Evolutionary conservation across 2,113 vertebrate species (phyloP).

Genomic region (Toxotes jaculatrix): DNA sequence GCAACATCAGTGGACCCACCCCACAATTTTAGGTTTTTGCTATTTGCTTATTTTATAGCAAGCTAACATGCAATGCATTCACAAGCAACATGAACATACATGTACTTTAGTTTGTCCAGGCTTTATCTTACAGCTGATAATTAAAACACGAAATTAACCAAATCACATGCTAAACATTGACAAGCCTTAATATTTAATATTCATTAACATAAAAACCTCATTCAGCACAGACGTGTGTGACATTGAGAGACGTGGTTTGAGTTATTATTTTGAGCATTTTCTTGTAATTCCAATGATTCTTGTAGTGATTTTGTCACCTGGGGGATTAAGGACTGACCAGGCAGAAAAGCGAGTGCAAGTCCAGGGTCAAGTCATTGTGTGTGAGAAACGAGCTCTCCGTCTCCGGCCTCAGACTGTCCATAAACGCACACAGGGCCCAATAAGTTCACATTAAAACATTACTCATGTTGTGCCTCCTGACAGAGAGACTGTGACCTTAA

Average conservation of each 20-base stretch:
- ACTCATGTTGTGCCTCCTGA: constrained; percentile 66
- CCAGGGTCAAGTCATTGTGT: constrained; percentile 40
- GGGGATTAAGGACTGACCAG: constrained; percentile 12
- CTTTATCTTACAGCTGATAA: not conserved
- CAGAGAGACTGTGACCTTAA: constrained; percentile 67
- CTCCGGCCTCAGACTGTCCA: constrained; percentile 45
- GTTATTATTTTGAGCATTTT: not conserved
- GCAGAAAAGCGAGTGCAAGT: constrained; percentile 32
- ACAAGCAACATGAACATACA: not conserved
- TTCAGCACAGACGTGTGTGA: not conserved
- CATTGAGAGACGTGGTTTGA: not conserved
- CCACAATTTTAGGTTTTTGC: too few relatives aligned
- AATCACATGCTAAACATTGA: not conserved
- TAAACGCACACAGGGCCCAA: constrained; percentile 25
- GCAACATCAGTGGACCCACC: not conserved
- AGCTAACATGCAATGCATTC: too few relatives aligned
- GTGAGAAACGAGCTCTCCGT: constrained; percentile 46
- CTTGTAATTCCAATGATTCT: not conserved
- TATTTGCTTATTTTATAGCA: too few relatives aligned
- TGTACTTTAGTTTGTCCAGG: not conserved
- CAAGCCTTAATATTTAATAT: not conserved
- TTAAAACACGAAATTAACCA: constrained; percentile 13
- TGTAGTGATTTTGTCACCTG: not conserved
- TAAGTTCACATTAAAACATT: constrained; percentile 69
- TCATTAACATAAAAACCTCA: not conserved